Evolutionary conservation across 2,113 vertebrate genomes (phyloP).

Genomic region (Entelurus aequoreus): DNA sequence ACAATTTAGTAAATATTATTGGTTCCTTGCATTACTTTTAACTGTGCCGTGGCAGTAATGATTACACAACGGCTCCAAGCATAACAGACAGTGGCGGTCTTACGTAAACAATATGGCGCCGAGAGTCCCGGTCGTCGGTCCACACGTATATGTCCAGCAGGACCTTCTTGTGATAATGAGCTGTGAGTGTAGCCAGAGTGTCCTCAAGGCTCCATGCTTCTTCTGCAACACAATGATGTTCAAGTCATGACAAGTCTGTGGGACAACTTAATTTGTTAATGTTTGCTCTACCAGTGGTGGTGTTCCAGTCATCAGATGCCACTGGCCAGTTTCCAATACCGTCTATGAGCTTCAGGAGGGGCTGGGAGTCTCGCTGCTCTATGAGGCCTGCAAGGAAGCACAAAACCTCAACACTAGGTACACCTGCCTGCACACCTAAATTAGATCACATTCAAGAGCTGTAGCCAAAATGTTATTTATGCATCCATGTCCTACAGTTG

Average conservation of each 20-base stretch:
- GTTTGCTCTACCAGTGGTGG: slow-evolving; percentile 52
- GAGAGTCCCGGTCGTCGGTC: slow-evolving; percentile 89
- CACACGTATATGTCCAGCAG: slow-evolving; percentile 91
- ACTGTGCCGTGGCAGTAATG: neutral
- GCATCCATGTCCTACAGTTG: neutral
- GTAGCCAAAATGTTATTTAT: neutral
- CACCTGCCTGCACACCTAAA: neutral
- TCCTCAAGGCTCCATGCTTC: slow-evolving; percentile 83
- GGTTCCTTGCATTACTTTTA: neutral
- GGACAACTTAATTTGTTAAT: neutral
- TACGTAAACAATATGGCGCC: slow-evolving; percentile 88
- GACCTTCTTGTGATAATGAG: slow-evolving; percentile 83
- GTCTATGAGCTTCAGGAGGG: slow-evolving; percentile 80
- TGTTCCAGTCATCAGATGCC: slow-evolving; percentile 81
- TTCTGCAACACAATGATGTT: slow-evolving; percentile 61
- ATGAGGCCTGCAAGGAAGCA: slow-evolving; percentile 75
- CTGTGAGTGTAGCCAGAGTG: slow-evolving; percentile 79
- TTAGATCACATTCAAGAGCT: neutral
- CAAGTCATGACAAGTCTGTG: slow-evolving; percentile 8
- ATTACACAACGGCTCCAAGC: neutral
- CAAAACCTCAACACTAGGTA: neutral
- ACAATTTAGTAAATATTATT: neutral
- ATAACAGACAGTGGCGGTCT: slow-evolving; percentile 19
- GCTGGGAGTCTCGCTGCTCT: slow-evolving; percentile 84
- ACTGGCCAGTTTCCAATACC: slow-evolving; percentile 89